Base-by-base conservation (phyloP, 2,113 vertebrate genomes). In the Tauraco erythrolophus region DNA sequence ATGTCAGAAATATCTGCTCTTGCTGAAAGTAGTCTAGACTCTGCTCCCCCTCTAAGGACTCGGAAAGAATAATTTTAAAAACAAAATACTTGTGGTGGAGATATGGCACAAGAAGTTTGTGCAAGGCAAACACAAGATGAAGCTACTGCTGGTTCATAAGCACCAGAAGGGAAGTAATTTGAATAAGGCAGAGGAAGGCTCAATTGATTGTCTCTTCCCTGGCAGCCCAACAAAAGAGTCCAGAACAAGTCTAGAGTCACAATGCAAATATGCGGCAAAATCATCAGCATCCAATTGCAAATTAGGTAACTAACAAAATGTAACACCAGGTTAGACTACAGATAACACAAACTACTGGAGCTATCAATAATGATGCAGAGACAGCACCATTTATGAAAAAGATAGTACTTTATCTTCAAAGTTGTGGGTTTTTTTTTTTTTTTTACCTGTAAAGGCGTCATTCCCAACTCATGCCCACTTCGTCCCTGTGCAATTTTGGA, bases 401-500 rank as follows among this genome's bases (percentile, higher is more conserved):
- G 61, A 15, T 0, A 57, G 5, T 1, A 39, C 19, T 5, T 85
- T 51, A 25, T 27, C 25, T 50, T 39, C 48, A 56, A 75, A 68
- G 31, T 2, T 46, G 13, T 43, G n/a, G n/a, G n/a, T n/a, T n/a
- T n/a, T n/a, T n/a, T n/a, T n/a, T n/a, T 19, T 24, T 7, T 51
- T 68, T 84, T 97, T 98, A 99, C 99, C 99, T 99, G 99, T 43
- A 99, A 96, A 65, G 98, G 99, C 4, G 99, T 99, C 99, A 99
- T 99, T 75, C 99, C 99, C 51, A 99, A 97, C 91, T 99, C 99
- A 57, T 99, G 99, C 21, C 99, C 99, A 84, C 99, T 99, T 88
- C 99, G 98, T 92, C 99, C 99, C 98, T 99, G 99, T 43, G 99
- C 99, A 0, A 99, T 99, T 98, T 99, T 99, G 19, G 99, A 99